Percentiles rank a stretch among this genome's conserved stretches.
phyloP scores from a whole-genome alignment of 2,888 invertebrate species.

The Tryphoninae sp. region DNA sequence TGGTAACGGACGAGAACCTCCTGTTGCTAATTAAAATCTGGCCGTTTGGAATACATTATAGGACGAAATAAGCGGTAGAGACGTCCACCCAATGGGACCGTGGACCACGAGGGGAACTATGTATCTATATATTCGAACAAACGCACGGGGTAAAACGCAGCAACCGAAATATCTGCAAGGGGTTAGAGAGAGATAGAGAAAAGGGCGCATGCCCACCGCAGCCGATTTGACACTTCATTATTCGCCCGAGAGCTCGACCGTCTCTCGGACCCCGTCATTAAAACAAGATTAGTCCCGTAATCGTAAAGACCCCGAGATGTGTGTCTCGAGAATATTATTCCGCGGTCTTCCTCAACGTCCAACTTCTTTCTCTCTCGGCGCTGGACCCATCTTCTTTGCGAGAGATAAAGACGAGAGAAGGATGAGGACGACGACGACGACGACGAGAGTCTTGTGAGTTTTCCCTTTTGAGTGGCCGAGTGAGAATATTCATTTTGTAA shows the following conservation, averaged over 20 bases:
- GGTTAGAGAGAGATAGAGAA: constrained; percentile 61
- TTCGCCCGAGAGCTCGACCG: constrained; percentile 70
- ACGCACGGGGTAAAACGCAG: constrained; percentile 48
- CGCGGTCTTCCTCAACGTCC: constrained; percentile 42
- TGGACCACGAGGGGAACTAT: background rate
- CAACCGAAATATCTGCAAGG: constrained; percentile 44
- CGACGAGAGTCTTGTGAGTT: background rate
- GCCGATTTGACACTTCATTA: constrained; percentile 81
- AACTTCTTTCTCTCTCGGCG: constrained; percentile 4
- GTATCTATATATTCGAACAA: background rate
- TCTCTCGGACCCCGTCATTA: constrained; percentile 78
- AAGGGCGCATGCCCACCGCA: constrained; percentile 76
- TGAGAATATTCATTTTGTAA: constrained; percentile 60
- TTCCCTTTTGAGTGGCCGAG: constrained; percentile 36
- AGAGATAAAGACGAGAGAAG: background rate
- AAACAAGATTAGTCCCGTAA: constrained; percentile 80
- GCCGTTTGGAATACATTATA: constrained; percentile 72
- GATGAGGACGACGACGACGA: background rate
- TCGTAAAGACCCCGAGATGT: constrained; percentile 69
- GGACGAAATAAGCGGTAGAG: constrained; percentile 49
- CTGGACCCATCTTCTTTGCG: background rate
- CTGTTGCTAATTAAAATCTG: constrained; percentile 79
- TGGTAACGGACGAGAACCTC: constrained; percentile 72
- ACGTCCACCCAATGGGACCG: constrained; percentile 39
- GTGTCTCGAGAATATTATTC: constrained; percentile 58